phyloP scores from a whole-genome alignment of 2,888 invertebrate species.

The Argyresthia goedartella region DNA sequence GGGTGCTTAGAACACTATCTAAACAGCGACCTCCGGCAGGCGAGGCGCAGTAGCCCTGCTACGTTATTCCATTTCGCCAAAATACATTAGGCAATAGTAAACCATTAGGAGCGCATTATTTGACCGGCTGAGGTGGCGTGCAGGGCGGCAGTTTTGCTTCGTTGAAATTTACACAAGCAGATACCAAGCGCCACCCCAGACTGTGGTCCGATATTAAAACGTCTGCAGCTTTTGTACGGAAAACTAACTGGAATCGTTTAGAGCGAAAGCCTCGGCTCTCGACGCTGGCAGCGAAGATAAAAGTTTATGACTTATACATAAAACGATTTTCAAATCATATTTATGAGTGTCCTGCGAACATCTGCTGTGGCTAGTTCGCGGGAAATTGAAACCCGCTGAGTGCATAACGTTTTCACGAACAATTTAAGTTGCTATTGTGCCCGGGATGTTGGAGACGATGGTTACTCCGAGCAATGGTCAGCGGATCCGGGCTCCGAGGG shows the following conservation, averaged over 20 bases:
- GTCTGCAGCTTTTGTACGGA: conserved; percentile 60
- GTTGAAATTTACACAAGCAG: conserved; percentile 56
- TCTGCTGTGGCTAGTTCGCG: conserved; percentile 59
- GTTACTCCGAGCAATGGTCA: conserved; percentile 53
- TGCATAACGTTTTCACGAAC: conserved; percentile 64
- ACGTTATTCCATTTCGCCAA: conserved; percentile 49
- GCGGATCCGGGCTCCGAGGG: conserved; percentile 51
- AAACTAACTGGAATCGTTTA: conserved; percentile 57
- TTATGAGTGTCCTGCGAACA: conserved; percentile 60
- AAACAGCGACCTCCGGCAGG: conserved; percentile 45
- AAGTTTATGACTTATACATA: conserved; percentile 69
- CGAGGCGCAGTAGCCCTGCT: conserved; percentile 20
- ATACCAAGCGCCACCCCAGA: conserved; percentile 43
- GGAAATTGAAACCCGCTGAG: conserved; percentile 64
- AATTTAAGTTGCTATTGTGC: conserved; percentile 65
- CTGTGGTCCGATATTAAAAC: conserved; percentile 55
- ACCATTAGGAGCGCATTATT: conserved; percentile 62
- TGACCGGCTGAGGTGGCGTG: conserved; percentile 65
- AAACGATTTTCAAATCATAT: conserved; percentile 70
- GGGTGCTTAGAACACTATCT: conserved; percentile 32
- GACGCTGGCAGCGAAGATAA: conserved; percentile 49
- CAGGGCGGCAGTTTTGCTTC: conserved; percentile 45
- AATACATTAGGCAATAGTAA: conserved; percentile 66
- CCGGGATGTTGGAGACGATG: conserved; percentile 41
- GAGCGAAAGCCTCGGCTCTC: conserved; percentile 30